Conservation (phyloP, 2,113 vertebrate species). For the Hippocampus barbouri region DNA sequence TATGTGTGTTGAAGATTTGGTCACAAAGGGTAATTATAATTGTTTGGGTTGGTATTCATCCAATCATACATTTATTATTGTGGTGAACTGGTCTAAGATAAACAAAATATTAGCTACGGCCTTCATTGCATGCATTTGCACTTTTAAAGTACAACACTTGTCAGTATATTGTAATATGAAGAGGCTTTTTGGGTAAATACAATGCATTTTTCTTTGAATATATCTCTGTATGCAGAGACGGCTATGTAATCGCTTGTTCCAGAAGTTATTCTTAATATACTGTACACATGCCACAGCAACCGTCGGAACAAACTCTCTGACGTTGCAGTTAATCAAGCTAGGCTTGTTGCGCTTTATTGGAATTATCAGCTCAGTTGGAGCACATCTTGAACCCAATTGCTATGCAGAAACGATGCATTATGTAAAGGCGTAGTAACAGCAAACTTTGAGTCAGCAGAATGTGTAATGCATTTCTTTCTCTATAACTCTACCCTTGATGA, state of each 20-base stretch:
- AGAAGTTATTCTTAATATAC: conserved; percentile 12
- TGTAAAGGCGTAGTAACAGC: conserved; percentile 46
- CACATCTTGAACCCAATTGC: conserved; percentile 49
- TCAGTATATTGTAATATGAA: too few species aligned
- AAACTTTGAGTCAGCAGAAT: conserved; percentile 48
- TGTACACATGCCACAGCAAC: conserved; percentile 1
- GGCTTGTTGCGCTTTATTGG: conserved; percentile 45
- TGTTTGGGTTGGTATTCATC: too few species aligned
- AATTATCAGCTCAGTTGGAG: conserved; percentile 48
- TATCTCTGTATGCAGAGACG: neutral
- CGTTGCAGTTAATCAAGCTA: conserved; percentile 42
- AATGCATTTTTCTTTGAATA: neutral
- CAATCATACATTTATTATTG: too few species aligned
- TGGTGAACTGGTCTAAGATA: too few species aligned
- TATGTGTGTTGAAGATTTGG: too few species aligned
- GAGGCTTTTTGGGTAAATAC: neutral
- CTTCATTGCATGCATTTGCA: neutral
- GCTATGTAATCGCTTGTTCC: neutral
- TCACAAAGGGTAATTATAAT: too few species aligned
- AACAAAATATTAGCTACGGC: neutral
- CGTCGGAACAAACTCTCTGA: conserved; percentile 19
- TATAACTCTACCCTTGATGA: conserved; percentile 7
- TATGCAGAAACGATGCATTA: conserved; percentile 44
- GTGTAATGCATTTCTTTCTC: conserved; percentile 23
- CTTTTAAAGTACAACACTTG: too few species aligned